Base-by-base conservation (phyloP, 2,888 invertebrate species). In the Hedychridium roseum region DNA sequence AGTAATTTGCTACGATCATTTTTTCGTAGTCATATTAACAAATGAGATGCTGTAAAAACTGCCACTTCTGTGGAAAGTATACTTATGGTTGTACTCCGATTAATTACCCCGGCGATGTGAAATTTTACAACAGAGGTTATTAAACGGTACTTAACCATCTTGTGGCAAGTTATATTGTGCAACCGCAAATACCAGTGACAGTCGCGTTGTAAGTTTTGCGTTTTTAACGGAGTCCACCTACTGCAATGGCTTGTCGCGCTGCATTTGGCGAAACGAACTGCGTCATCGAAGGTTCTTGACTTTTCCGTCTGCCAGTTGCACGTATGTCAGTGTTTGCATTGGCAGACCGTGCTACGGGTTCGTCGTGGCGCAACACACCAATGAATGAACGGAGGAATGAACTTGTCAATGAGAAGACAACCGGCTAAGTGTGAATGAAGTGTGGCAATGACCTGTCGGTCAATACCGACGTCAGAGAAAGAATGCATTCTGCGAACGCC, bases 361-460 rank as follows among this genome's bases (percentile, higher is more conserved):
- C 36, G 37, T 46, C 47, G 45, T 36, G 28, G 21, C 35, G 42
- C 27, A 14, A 3, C 27, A 3, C 31, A 16, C 32, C 45, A 44
- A 40, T 44, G 48, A 57, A 55, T 49, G 55, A 54, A 50, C 50
- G 39, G 49, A 36, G 59, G 49, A 62, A 57, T 38, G 50, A 54
- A 48, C 46, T 51, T 48, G 39, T 59, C 62, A 55, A 58, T 58
- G 57, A 44, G 38, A 35, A 40, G 39, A 16, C 32, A n/a, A n/a
- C n/a, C n/a, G n/a, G n/a, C n/a, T n/a, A 32, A 31, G 51, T 45
- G 57, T 42, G 62, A 62, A 54, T 60, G 52, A 54, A 47, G 51
- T 50, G 47, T 50, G 50, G 42, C 54, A 43, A 50, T 43, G 47
- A 34, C 15, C 35, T 37, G 27, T 31, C 15, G 42, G 42, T n/a